These are phyloP conservation scores for Diploscapter pachys DNA, from an alignment of 1,140 invertebrate genomes.

Conservation along the genomic window DNA sequence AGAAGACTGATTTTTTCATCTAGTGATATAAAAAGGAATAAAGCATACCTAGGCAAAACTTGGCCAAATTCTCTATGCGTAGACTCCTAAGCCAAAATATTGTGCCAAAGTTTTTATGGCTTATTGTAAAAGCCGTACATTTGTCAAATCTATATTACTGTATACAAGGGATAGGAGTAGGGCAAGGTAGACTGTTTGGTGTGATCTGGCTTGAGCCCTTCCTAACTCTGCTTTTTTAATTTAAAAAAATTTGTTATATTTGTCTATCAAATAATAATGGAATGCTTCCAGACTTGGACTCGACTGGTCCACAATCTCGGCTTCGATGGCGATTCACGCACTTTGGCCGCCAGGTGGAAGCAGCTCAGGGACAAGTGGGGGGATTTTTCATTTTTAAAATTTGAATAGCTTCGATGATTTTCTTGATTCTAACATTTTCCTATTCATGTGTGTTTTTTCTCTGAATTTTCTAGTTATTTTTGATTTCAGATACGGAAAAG, in stretches of 20 bases:
- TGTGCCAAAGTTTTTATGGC: too few relatives aligned
- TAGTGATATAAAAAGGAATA: too few relatives aligned
- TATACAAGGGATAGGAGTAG: too few relatives aligned
- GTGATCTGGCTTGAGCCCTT: too few relatives aligned
- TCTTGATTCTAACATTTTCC: slow-evolving; percentile 1
- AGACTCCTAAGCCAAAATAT: too few relatives aligned
- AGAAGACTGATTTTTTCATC: too few relatives aligned
- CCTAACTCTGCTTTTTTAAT: not conserved
- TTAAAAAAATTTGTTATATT: too few relatives aligned
- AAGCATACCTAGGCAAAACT: too few relatives aligned
- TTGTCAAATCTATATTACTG: too few relatives aligned
- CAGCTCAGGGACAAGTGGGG: slow-evolving; percentile 32
- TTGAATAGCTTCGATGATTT: not conserved
- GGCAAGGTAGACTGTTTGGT: too few relatives aligned
- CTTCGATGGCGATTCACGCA: slow-evolving; percentile 35
- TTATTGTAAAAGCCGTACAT: too few relatives aligned
- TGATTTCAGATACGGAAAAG: slow-evolving; percentile 35
- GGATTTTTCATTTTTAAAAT: not conserved
- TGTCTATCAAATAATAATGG: not conserved
- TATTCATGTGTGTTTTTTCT: not conserved
- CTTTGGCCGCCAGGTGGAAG: slow-evolving; percentile 31
- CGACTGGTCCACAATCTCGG: slow-evolving; percentile 17
- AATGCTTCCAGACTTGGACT: slow-evolving; percentile 13
- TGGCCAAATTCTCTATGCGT: too few relatives aligned
- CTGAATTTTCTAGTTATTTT: not conserved